Evolutionary conservation across 37 sponge, comb jelly and placozoan species (phyloP).

Genomic region (Amphimedon queenslandica): DNA sequence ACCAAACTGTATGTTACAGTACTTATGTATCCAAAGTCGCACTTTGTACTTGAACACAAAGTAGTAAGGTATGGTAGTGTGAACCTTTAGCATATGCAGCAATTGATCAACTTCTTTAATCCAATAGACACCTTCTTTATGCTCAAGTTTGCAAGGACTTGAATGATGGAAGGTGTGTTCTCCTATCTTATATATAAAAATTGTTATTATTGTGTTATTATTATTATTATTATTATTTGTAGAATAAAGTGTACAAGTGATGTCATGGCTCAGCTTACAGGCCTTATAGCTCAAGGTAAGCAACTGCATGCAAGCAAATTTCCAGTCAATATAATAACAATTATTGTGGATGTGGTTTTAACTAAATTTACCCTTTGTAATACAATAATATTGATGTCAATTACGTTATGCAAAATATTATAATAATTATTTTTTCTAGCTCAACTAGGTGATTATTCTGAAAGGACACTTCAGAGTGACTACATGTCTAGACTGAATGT

Average conservation of each 20-base stretch:
- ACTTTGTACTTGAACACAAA: not conserved
- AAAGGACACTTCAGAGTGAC: not conserved
- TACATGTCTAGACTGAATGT: slow-evolving; percentile 9
- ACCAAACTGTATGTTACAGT: not conserved
- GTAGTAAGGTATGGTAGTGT: slow-evolving; percentile 15
- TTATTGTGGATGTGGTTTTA: too few relatives aligned
- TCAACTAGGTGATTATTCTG: slow-evolving; percentile 27
- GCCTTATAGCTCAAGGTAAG: slow-evolving; percentile 26
- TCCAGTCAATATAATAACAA: too few relatives aligned
- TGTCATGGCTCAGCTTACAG: not conserved
- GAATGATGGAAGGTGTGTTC: slow-evolving; percentile 33
- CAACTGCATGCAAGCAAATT: too few relatives aligned
- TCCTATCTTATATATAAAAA: too few relatives aligned
- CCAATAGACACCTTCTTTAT: slow-evolving; percentile 36
- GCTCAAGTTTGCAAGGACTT: slow-evolving; percentile 58
- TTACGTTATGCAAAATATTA: not conserved
- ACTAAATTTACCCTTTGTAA: too few relatives aligned
- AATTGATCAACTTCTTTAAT: not conserved
- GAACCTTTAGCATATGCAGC: not conserved
- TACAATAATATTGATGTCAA: not conserved
- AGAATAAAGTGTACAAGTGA: slow-evolving; percentile 11
- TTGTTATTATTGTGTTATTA: not conserved
- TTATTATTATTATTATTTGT: not conserved
- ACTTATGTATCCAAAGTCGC: not conserved
- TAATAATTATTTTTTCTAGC: slow-evolving; percentile 1